Evolutionary conservation across 2,797 vertebrate genomes (phyloP), one percentile per base, ranked within the genome.

Genomic region (Spheniscus humboldti): DNA sequence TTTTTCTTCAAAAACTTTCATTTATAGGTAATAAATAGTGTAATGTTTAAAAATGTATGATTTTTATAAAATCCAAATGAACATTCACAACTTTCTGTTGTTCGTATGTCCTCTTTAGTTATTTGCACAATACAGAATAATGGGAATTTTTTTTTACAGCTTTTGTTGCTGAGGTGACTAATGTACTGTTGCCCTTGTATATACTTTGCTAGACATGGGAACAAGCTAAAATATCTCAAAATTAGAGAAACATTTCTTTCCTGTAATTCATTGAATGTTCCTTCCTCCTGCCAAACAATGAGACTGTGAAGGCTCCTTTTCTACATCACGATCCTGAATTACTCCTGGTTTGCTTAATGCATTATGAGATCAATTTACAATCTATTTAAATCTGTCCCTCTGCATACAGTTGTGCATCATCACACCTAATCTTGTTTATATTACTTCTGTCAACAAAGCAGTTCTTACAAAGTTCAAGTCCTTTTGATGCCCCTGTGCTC

Each of bases 371-470:
- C 88, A 77, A 53, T 84, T 76, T 64, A 30, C 9, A 88, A 27
- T 77, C 76, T 81, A 67, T 90, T 93, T 92, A 83, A 92, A 83
- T 72, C 35, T 48, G 27, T 84, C 33, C 72, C 60, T 83, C 64
- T 69, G 35, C 64, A 62, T 78, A 83, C 13, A 80, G 41, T 64
- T 82, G 18, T 88, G 22, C 20, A 82, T 90, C 77, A 92, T 92
- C 71, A 84, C 50, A 88, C 20, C 53, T 94, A 87, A 87, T 92
- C 66, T 85, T 95, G 24, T 94, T 94, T 90, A 74, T 85, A 95
- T 76, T 94, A 35, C 35, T 85, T 94, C 52, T 90, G 57, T 95
- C 79, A 96, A 93, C 59, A 79, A 76, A 84, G 33, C 20, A 80
- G 22, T 39, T 89, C 74, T 85, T 90, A 23, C 3, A 60, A 81